Evolutionary conservation across 2,888 invertebrate species (phyloP).

Genomic region (Drosophila nr. perissopoda): DNA sequence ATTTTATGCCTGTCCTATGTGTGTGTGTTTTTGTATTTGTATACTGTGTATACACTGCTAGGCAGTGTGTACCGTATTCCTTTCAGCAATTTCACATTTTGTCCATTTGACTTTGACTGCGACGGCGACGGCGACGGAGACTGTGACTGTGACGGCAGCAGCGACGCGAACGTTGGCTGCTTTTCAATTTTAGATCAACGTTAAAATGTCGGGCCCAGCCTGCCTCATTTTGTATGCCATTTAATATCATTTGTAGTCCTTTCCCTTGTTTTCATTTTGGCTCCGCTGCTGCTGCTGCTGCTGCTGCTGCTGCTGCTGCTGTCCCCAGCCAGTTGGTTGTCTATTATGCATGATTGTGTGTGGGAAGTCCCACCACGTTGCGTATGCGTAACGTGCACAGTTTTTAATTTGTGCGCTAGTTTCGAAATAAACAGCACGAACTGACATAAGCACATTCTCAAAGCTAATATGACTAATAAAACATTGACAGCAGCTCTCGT

Average conservation of each 20-base stretch:
- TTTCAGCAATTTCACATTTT: slow-evolving; percentile 55
- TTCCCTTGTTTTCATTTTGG: slow-evolving; percentile 19
- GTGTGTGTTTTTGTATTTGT: slow-evolving; percentile 27
- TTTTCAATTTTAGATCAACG: slow-evolving; percentile 78
- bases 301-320: slow-evolving; percentile 13
- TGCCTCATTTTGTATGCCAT: slow-evolving; percentile 76
- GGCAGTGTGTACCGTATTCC: slow-evolving; percentile 20
- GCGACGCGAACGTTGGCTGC: slow-evolving; percentile 34
- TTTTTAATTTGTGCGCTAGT: slow-evolving; percentile 5
- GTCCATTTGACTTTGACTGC: slow-evolving; percentile 35
- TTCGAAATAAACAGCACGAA: slow-evolving; percentile 15
- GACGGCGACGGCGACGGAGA: background rate
- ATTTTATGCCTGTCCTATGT: slow-evolving; percentile 57
- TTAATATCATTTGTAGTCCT: slow-evolving; percentile 71
- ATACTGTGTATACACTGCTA: slow-evolving; percentile 16
- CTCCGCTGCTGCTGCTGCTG: slow-evolving; percentile 20
- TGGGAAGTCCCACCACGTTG: slow-evolving; percentile 52
- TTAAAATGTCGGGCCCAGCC: slow-evolving; percentile 43
- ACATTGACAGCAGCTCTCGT: slow-evolving; percentile 8
- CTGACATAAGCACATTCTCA: background rate
- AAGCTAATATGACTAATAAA: slow-evolving; percentile 22
- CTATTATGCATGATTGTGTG: slow-evolving; percentile 54
- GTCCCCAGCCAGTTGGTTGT: slow-evolving; percentile 50
- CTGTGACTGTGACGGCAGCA: slow-evolving; percentile 3
- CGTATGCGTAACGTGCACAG: slow-evolving; percentile 72